These are phyloP conservation scores for Triplophysa bombifrons DNA, from an alignment of 2,797 vertebrate genomes.

Conservation along the genomic window DNA sequence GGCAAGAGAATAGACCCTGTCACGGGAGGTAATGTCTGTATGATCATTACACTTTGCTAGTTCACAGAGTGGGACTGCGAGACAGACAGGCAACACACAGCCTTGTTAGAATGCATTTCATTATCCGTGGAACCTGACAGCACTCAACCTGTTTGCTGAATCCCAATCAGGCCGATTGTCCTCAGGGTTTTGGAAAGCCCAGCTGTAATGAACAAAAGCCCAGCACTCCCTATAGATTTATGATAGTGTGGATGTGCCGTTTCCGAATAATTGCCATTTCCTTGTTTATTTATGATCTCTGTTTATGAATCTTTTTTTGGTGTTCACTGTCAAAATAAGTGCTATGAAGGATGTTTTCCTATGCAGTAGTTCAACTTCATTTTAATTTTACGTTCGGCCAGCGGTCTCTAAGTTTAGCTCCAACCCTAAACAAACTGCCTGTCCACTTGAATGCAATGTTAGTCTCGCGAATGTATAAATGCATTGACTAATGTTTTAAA, in stretches of 20 bases:
- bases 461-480: too few relatives aligned
- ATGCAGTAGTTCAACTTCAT: neutral
- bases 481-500: too few relatives aligned
- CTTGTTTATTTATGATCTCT: conserved; percentile 40
- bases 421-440: too few relatives aligned
- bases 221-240: conserved; percentile 55
- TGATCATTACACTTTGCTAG: conserved; percentile 51
- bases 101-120: conserved; percentile 57
- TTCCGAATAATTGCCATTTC: conserved; percentile 51
- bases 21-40: conserved; percentile 81
- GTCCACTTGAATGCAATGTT: too few relatives aligned
- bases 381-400: too few relatives aligned
- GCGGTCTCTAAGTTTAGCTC: too few relatives aligned
- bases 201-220: conserved; percentile 60
- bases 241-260: conserved; percentile 41
- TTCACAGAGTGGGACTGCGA: conserved; percentile 47
- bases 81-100: conserved; percentile 35
- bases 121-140: conserved; percentile 56
- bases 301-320: conserved; percentile 36
- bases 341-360: neutral
- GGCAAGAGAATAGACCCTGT: conserved; percentile 83
- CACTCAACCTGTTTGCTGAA: conserved; percentile 58
- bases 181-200: conserved; percentile 57
- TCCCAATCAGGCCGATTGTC: conserved; percentile 51
- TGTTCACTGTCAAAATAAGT: conserved; percentile 16